Conservation (phyloP, 2,797 vertebrate genomes). For the Siniperca undulata region DNA sequence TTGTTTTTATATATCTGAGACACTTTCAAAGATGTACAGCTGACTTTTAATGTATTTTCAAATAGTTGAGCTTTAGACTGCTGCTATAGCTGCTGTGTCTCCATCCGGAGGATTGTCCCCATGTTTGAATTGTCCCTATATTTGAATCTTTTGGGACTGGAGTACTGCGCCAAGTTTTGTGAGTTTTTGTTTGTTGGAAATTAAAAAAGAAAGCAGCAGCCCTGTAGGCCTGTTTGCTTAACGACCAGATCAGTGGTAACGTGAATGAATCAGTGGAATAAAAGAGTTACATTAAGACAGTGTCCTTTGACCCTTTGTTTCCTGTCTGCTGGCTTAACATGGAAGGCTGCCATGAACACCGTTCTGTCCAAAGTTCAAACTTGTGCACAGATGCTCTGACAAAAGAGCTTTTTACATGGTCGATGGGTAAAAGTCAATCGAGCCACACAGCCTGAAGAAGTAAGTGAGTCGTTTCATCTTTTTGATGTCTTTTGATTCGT, state of each 20-base stretch:
- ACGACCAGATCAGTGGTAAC: background rate
- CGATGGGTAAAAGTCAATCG: constrained; percentile 16
- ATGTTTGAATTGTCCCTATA: background rate
- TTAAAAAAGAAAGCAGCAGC: background rate
- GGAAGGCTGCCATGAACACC: constrained; percentile 71
- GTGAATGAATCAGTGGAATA: constrained; percentile 18
- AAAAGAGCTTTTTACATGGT: constrained; percentile 26
- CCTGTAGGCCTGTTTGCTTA: background rate
- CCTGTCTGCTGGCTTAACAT: constrained; percentile 67
- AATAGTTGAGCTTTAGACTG: background rate
- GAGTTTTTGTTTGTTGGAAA: background rate
- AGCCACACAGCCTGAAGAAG: constrained; percentile 24
- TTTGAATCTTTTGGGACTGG: background rate
- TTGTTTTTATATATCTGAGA: background rate
- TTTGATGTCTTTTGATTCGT: background rate
- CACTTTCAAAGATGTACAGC: background rate
- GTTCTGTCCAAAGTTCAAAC: constrained; percentile 80
- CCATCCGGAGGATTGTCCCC: background rate
- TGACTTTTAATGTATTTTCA: background rate
- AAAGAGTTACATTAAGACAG: constrained; percentile 18
- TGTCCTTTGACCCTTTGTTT: constrained; percentile 69
- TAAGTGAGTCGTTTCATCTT: constrained; percentile 43
- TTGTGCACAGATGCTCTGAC: constrained; percentile 24
- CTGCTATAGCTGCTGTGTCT: background rate
- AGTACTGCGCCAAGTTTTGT: background rate